A percentile compares a stretch with the other conserved stretches of the same genome.
Conservation (phyloP, 2,113 vertebrate species). For the Columbina picui region DNA sequence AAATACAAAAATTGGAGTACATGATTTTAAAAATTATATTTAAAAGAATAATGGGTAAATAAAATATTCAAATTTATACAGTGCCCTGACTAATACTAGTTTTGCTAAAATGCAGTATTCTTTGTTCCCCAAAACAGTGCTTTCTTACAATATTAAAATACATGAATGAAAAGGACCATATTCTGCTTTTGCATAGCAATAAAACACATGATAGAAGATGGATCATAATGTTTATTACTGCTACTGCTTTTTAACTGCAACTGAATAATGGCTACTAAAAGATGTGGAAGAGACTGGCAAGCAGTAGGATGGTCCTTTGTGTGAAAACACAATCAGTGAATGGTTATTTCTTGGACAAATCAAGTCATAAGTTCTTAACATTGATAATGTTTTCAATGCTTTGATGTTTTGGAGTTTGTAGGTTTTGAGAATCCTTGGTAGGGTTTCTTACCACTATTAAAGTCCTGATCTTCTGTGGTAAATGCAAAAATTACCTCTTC, state of each 20-base stretch:
- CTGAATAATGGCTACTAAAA: background rate
- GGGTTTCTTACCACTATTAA: background rate
- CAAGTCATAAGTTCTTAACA: background rate
- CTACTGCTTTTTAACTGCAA: background rate
- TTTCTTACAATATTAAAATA: background rate
- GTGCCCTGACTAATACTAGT: background rate
- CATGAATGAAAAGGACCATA: background rate
- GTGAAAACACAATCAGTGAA: background rate
- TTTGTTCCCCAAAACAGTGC: background rate
- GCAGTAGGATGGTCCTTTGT: background rate
- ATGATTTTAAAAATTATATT: background rate
- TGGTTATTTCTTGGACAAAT: background rate
- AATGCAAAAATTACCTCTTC: background rate
- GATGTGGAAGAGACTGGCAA: background rate
- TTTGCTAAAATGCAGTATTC: background rate
- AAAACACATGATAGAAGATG: background rate
- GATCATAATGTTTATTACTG: background rate
- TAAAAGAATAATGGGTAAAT: background rate
- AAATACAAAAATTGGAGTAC: background rate
- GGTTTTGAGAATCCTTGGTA: background rate
- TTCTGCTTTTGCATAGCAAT: background rate
- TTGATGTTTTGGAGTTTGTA: background rate
- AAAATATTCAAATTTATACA: background rate
- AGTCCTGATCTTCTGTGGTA: background rate
- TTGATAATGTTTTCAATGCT: background rate